Conservation (phyloP, 1,140 invertebrate species). For the Danaus plexippus region DNA sequence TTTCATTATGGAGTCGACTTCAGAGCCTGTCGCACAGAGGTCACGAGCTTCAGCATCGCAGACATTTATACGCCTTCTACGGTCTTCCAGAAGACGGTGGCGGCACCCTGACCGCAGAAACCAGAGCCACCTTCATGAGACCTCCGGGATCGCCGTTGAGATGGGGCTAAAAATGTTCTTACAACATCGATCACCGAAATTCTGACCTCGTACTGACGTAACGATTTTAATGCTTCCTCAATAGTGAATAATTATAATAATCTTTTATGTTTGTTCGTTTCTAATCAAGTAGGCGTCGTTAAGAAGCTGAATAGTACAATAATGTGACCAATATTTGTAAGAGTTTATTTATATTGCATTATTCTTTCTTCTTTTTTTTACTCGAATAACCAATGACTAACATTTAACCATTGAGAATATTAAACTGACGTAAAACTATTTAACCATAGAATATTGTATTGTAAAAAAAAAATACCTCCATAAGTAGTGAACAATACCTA, state of each 20-base stretch:
- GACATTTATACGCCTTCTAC: slow-evolving; percentile 56
- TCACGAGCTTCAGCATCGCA: slow-evolving; percentile 51
- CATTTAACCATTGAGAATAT: no score
- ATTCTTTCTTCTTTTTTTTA: no score
- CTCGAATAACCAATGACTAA: no score
- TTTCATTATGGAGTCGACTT: slow-evolving; percentile 62
- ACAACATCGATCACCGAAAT: no score
- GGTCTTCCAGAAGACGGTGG: slow-evolving; percentile 44
- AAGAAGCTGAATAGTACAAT: slow-evolving; percentile 53
- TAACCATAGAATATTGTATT: no score
- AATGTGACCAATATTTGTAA: slow-evolving; percentile 41
- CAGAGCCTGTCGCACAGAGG: slow-evolving; percentile 57
- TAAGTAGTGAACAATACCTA: no score
- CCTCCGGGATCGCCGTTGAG: slow-evolving; percentile 59
- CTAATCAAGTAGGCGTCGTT: slow-evolving; percentile 24
- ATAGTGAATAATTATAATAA: not conserved
- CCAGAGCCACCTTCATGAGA: slow-evolving; percentile 52
- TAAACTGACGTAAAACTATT: no score
- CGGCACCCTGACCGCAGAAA: slow-evolving; percentile 50
- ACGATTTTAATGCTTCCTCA: slow-evolving; percentile 1
- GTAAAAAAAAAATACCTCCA: no score
- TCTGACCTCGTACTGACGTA: not conserved
- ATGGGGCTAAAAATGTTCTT: slow-evolving; percentile 43
- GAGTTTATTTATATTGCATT: slow-evolving; percentile 15
- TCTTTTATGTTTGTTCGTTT: slow-evolving; percentile 6